Evolutionary conservation across 64 coral and sea anemone genomes (phyloP).

Genomic region (Astreopora myriophthalma): DNA sequence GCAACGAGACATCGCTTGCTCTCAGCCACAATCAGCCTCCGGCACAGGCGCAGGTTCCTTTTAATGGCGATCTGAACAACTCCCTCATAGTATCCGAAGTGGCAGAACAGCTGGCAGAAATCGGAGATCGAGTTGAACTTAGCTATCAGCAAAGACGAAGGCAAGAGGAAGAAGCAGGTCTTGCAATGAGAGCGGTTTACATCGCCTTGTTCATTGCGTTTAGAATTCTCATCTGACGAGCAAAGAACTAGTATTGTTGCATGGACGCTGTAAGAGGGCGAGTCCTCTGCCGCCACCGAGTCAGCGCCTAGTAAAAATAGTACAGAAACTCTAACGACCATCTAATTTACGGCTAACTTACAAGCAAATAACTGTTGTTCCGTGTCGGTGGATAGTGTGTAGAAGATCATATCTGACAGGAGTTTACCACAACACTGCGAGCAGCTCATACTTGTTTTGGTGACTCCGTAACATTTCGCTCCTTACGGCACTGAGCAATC

Average conservation of each 20-base stretch:
- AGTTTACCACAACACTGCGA: not conserved
- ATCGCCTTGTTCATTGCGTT: constrained; percentile 65
- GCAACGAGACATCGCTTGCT: constrained; percentile 28
- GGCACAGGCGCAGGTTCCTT: not conserved
- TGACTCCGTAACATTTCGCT: constrained; percentile 15
- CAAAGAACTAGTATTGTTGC: not conserved
- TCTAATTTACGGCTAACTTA: constrained; percentile 18
- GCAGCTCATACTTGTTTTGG: not conserved
- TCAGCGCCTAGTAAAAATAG: not conserved
- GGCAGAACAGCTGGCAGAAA: constrained; percentile 69
- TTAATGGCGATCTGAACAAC: constrained; percentile 59
- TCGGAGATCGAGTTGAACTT: constrained; percentile 72
- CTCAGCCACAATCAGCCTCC: not conserved
- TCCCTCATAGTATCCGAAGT: constrained; percentile 61
- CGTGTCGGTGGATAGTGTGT: not conserved
- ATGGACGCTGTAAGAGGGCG: not conserved
- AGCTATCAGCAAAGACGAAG: constrained; percentile 52
- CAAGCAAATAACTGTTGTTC: not conserved
- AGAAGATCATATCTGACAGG: not conserved
- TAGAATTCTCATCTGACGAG: constrained; percentile 49
- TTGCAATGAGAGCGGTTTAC: constrained; percentile 52
- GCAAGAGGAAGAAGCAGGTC: constrained; percentile 21
- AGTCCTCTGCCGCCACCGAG: not conserved
- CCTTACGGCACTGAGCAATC: not conserved
- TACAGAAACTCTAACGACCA: constrained; percentile 29